Evolutionary conservation across 2,113 vertebrate genomes (phyloP), one percentile per base, ranked within the genome.

Genomic region (Dipodomys stephensi): DNA sequence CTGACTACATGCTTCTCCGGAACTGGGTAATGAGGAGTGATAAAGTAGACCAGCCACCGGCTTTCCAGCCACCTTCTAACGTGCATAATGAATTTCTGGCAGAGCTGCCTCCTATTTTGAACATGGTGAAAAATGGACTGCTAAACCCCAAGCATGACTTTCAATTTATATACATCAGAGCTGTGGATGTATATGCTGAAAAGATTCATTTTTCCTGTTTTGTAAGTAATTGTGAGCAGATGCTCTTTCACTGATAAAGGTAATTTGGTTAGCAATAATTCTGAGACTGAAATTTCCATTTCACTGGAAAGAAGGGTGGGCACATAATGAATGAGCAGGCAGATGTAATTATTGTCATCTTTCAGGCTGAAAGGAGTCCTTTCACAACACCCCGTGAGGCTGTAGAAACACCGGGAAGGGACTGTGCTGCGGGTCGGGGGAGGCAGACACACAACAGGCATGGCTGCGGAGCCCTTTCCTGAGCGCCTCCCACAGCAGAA

Each of bases 231-330:
- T 53, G 44, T 96, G 79, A 97, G 94, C 86, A 97, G 90, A 97
- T 96, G 95, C 82, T 97, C 97, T 95, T 95, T 95, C 92, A 64
- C 97, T 97, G 96, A 98, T 98, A 98, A 98, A 98, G 96, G 97
- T 96, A 97, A 98, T 97, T 96, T 97, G 83, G 94, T 94, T 88
- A 44, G 25, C 92, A 96, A 95, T 97, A 97, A 97, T 96, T 96
- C 97, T 97, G 97, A 97, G 98, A 96, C 96, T 92, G 96, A 96
- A 97, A 97, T 97, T 98, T 97, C 97, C 95, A 97, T 97, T 96
- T 97, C 98, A 96, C 69, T 97, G 95, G 94, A 97, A 98, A 86
- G 89, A 95, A 98, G 91, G 73, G 94, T 15, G 68, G 60, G 72
- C 87, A 68, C 25, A 94, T 92, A 97, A 97, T 76, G 96, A 97